These are phyloP conservation scores for Zaprionus africanus DNA, from an alignment of 1,140 invertebrate species.

Conservation along the genomic window DNA sequence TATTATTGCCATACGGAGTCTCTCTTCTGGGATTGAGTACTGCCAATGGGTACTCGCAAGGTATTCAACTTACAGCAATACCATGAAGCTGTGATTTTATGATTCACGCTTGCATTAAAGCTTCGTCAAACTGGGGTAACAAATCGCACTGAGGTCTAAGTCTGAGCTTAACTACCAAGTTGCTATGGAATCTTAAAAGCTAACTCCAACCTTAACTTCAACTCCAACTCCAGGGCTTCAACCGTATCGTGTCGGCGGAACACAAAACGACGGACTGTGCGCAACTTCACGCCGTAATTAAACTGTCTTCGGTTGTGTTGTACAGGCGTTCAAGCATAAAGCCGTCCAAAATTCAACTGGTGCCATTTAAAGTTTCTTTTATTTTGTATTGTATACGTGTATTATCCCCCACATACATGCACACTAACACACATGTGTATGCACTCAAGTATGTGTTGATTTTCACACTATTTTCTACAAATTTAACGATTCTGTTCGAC, in stretches of 20 bases:
- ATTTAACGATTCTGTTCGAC: conserved; percentile 79
- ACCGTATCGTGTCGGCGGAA: conserved; percentile 14
- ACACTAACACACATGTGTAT: not conserved
- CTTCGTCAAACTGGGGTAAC: conserved; percentile 58
- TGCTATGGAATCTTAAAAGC: conserved; percentile 1
- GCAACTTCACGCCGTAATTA: conserved; percentile 82
- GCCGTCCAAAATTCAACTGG: conserved; percentile 73
- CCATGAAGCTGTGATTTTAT: conserved; percentile 71
- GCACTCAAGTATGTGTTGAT: conserved; percentile 32
- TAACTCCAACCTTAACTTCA: not conserved
- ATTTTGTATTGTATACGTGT: too few relatives aligned
- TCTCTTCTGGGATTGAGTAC: conserved; percentile 22
- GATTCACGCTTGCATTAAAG: conserved; percentile 80
- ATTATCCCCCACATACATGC: conserved; percentile 25
- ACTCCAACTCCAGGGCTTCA: not conserved
- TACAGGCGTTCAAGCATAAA: conserved; percentile 74
- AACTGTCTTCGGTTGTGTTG: conserved; percentile 74
- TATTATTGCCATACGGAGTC: conserved; percentile 42
- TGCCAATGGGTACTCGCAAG: conserved; percentile 1
- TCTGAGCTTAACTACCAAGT: conserved; percentile 23
- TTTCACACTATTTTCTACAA: conserved; percentile 81
- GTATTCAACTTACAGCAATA: conserved; percentile 54
- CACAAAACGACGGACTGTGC: conserved; percentile 59
- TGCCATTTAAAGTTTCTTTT: conserved; percentile 77
- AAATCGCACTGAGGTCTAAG: conserved; percentile 46